These are phyloP conservation scores for Clanis bilineata DNA, from an alignment of 2,888 invertebrate species.

Conservation along the genomic window DNA sequence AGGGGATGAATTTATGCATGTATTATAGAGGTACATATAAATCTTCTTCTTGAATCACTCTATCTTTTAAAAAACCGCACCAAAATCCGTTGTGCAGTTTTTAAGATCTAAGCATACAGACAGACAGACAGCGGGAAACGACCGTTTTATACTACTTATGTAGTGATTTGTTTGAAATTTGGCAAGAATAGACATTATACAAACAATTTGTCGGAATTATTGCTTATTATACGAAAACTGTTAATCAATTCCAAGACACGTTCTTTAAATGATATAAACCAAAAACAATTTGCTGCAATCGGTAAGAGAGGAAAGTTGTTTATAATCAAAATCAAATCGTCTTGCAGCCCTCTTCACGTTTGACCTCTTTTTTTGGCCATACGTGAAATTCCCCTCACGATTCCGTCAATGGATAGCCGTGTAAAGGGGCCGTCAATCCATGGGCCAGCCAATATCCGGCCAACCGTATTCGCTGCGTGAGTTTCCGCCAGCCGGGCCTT, in stretches of 20 bases:
- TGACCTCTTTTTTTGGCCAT: slow-evolving; percentile 9
- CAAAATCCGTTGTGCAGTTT: too few species aligned
- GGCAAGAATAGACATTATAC: too few species aligned
- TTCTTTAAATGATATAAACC: not conserved
- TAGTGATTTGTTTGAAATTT: too few species aligned
- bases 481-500: slow-evolving; percentile 46
- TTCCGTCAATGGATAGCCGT: slow-evolving; percentile 32
- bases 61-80: too few species aligned
- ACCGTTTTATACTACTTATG: too few species aligned
- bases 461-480: slow-evolving; percentile 47
- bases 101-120: too few species aligned
- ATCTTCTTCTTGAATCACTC: too few species aligned
- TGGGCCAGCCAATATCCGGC: slow-evolving; percentile 61
- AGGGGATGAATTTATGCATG: too few species aligned
- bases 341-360: not conserved
- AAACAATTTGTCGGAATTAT: too few species aligned
- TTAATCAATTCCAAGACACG: not conserved
- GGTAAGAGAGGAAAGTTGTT: not conserved
- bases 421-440: slow-evolving; percentile 45
- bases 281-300: not conserved
- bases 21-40: too few species aligned
- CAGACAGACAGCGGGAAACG: too few species aligned
- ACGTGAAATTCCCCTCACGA: slow-evolving; percentile 22
- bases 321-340: slow-evolving; percentile 7
- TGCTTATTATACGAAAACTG: too few species aligned